These are phyloP conservation scores for Drosophila insularis DNA, from an alignment of 1,140 invertebrate species.

Conservation along the genomic window DNA sequence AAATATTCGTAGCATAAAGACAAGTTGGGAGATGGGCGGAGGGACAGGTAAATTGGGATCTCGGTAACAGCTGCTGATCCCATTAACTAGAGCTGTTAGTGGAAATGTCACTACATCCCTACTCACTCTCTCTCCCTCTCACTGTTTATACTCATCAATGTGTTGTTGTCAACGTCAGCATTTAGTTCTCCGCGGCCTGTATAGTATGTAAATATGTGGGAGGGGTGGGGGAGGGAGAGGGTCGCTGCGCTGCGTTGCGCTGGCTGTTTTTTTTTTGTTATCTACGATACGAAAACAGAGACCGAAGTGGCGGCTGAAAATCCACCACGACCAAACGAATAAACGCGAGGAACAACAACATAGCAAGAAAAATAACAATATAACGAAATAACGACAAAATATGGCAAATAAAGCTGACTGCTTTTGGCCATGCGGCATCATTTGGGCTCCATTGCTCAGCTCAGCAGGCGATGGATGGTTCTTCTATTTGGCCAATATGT, in stretches of 20 bases:
- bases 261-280: constrained; percentile 4
- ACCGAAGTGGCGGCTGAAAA: constrained; percentile 5
- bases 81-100: constrained; percentile 1
- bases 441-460: constrained; percentile 74
- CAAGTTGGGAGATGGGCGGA: neutral
- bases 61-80: constrained; percentile 16
- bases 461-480: constrained; percentile 43
- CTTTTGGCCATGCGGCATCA: constrained; percentile 75
- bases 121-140: constrained; percentile 1
- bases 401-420: constrained; percentile 72
- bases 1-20: neutral
- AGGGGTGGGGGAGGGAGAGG: constrained; percentile 26
- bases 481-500: neutral
- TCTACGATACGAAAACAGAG: constrained; percentile 15
- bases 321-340: neutral
- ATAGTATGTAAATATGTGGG: constrained; percentile 67
- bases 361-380: constrained; percentile 41
- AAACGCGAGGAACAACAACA: neutral
- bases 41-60: neutral
- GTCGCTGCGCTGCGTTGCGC: neutral
- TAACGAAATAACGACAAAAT: constrained; percentile 52
- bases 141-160: constrained; percentile 22
- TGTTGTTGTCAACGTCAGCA: constrained; percentile 50
- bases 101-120: neutral
- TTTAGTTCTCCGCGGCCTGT: constrained; percentile 7